phyloP scores from a whole-genome alignment of 2,888 invertebrate genomes.

The Heliconius aoede region DNA sequence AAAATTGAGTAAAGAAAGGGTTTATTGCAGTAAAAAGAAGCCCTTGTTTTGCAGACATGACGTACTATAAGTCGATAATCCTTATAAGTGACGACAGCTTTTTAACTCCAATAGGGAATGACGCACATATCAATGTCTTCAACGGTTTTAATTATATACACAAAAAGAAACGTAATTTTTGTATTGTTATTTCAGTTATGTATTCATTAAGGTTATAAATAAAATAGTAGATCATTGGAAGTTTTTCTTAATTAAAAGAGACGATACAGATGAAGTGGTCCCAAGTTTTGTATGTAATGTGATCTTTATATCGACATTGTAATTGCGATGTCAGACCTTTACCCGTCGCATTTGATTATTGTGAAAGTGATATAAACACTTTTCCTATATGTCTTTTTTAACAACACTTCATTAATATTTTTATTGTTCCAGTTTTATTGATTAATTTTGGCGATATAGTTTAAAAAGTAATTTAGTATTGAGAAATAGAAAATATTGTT shows the following conservation, averaged over 20 bases:
- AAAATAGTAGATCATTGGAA: neutral
- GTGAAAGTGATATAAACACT: slow-evolving; percentile 20
- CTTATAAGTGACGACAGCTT: slow-evolving; percentile 39
- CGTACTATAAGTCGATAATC: slow-evolving; percentile 44
- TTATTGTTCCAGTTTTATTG: neutral
- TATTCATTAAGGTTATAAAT: neutral
- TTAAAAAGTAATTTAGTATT: neutral
- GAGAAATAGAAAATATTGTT: too few species aligned
- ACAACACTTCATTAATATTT: neutral
- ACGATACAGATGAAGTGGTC: neutral
- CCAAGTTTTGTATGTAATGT: neutral
- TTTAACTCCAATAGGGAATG: slow-evolving; percentile 28
- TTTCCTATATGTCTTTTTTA: neutral
- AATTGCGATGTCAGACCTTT: slow-evolving; percentile 24
- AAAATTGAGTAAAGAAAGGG: slow-evolving; percentile 13
- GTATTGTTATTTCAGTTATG: slow-evolving; percentile 3
- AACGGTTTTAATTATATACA: slow-evolving; percentile 7
- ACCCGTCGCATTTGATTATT: slow-evolving; percentile 21
- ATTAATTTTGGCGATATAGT: neutral
- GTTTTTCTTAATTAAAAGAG: slow-evolving; percentile 11
- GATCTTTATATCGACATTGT: slow-evolving; percentile 22
- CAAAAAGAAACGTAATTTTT: slow-evolving; percentile 2
- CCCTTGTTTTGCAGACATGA: slow-evolving; percentile 29
- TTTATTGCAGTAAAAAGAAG: slow-evolving; percentile 28
- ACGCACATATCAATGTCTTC: slow-evolving; percentile 34